Evolutionary conservation across 1,140 invertebrate genomes (phyloP).

Genomic region (Atta colombica): DNA sequence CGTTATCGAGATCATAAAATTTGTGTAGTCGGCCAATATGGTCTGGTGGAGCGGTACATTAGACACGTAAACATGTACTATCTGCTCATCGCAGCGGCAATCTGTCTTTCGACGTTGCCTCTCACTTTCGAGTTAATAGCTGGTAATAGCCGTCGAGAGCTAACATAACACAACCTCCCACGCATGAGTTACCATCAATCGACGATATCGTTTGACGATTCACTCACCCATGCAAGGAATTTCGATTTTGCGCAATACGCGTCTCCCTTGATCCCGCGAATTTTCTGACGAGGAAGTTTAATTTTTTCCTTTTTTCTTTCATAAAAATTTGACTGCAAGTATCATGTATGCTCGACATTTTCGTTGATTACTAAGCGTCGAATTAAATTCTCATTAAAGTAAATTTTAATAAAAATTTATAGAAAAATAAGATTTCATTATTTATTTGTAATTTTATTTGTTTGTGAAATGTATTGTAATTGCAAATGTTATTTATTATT

Average conservation of each 20-base stretch:
- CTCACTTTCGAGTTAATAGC: slow-evolving; percentile 72
- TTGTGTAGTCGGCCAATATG: slow-evolving; percentile 72
- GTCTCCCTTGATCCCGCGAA: background rate
- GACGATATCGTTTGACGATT: slow-evolving; percentile 56
- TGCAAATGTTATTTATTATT: too few species aligned
- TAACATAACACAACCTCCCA: slow-evolving; percentile 69
- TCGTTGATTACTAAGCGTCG: background rate
- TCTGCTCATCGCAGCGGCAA: slow-evolving; percentile 74
- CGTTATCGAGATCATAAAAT: slow-evolving; percentile 67
- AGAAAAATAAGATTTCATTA: background rate
- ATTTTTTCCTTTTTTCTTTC: background rate
- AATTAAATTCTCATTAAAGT: slow-evolving; percentile 22
- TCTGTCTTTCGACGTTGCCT: slow-evolving; percentile 73
- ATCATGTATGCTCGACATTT: background rate
- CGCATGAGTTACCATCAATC: slow-evolving; percentile 61
- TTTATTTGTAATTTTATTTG: background rate
- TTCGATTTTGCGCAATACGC: slow-evolving; percentile 37
- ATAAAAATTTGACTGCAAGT: background rate
- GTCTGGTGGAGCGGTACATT: slow-evolving; percentile 75
- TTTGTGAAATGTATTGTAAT: background rate
- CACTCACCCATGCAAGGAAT: slow-evolving; percentile 20
- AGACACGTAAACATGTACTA: slow-evolving; percentile 79
- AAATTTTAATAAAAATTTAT: background rate
- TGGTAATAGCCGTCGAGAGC: slow-evolving; percentile 77
- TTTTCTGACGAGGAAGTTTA: background rate